Evolutionary conservation across 2,888 invertebrate genomes (phyloP), one percentile per base, ranked within the genome.

Genomic region (Alitta virens): DNA sequence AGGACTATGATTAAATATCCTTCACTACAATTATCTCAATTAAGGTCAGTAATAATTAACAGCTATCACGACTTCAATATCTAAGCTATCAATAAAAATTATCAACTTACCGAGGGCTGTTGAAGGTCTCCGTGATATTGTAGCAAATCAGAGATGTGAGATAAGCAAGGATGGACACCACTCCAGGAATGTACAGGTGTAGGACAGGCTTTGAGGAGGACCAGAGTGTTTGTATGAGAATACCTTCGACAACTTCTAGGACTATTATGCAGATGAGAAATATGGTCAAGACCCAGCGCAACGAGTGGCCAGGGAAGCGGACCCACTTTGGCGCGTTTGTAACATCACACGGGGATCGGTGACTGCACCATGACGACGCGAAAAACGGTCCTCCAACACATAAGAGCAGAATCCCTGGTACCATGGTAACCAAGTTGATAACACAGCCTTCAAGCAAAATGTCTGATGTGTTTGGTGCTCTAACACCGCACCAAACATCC

Each of bases 91-190:
- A n/a, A n/a, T n/a, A n/a, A 33, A 33, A 7, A 33, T 33, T 33
- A 7, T 33, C 61, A 12, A 79, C 69, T 60, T 77, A 76, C 58
- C 73, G 67, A 2, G 78, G 78, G 0, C 76, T 75, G 62, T 79
- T 78, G 75, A 75, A 78, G 70, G 75, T 75, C 68, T 79, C 79
- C n/a, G 77, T 74, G 64, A 76, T 77, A 66, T 79, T 78, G 61
- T 78, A 79, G 63, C 72, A 76, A 14, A 75, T 64, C n/a, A 68
- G 71, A 40, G 74, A 71, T 16, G 75, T 63, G 9, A 77, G 43
- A 9, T 74, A 69, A 21, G 74, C 74, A 2, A 75, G 43, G 7
- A 76, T 61, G 5, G 74, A 71, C 16, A 76, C 63, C 56, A 71
- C 70, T 16, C 74, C 75, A 14, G 78, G 77, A 9, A 78, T 62